Evolutionary conservation across 1,140 invertebrate genomes (phyloP).

Genomic region (Apis cerana): DNA sequence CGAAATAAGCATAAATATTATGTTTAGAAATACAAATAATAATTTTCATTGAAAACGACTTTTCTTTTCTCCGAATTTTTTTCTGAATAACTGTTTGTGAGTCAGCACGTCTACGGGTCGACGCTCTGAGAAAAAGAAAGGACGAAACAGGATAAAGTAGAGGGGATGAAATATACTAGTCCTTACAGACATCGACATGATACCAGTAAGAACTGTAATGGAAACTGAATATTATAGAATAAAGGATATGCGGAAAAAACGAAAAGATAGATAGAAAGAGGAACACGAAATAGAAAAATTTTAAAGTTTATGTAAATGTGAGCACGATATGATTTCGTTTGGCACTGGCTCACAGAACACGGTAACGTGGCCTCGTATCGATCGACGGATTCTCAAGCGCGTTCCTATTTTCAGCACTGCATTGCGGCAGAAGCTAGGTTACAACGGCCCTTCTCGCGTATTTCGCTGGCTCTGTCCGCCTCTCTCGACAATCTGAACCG

Average conservation of each 20-base stretch:
- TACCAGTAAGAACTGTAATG: neutral
- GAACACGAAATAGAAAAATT: neutral
- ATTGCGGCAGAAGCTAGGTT: constrained; percentile 69
- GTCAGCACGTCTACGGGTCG: neutral
- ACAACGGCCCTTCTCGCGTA: constrained; percentile 44
- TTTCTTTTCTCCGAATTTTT: neutral
- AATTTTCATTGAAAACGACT: neutral
- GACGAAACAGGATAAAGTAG: neutral
- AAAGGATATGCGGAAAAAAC: no score
- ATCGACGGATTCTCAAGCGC: constrained; percentile 55
- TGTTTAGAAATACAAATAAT: neutral
- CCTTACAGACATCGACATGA: neutral
- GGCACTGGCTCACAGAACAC: constrained; percentile 21
- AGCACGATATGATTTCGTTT: constrained; percentile 27
- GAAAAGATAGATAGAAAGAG: neutral
- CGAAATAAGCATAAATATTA: no score
- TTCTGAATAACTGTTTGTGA: neutral
- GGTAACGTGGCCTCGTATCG: constrained; percentile 62
- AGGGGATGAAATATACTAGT: neutral
- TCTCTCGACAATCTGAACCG: neutral
- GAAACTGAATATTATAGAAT: neutral
- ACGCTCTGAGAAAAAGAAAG: neutral
- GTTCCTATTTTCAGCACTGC: constrained; percentile 72
- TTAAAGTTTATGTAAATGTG: neutral
- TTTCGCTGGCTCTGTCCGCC: constrained; percentile 1